Percentiles rank a stretch among this genome's conserved stretches.
phyloP scores from a whole-genome alignment of 2,888 invertebrate species.

The Nudaria mundana region DNA sequence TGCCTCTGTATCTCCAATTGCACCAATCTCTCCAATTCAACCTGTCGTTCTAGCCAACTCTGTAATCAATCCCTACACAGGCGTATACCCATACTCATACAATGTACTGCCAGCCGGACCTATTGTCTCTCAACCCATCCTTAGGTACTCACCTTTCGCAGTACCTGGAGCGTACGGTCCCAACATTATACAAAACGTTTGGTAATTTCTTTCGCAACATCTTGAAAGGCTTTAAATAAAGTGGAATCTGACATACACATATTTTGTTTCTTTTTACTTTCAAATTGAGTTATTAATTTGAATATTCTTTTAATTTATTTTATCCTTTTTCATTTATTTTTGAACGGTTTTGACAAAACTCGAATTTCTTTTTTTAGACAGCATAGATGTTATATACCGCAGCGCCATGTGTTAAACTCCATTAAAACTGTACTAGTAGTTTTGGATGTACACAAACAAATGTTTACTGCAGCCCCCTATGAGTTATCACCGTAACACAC shows the following conservation, averaged over 20 bases:
- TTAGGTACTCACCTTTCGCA: constrained; percentile 18
- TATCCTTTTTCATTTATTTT: no score
- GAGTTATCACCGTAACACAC: no score
- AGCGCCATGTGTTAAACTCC: no score
- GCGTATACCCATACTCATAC: constrained; percentile 25
- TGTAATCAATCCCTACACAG: constrained; percentile 8
- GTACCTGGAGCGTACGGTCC: constrained; percentile 19
- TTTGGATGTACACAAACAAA: no score
- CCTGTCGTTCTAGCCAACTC: constrained; percentile 8
- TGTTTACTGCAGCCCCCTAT: no score
- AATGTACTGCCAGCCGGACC: constrained; percentile 14
- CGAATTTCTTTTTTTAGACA: no score
- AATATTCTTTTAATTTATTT: no score
- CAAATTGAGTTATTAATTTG: no score
- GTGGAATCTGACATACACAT: constrained; percentile 8
- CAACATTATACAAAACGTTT: constrained; percentile 19
- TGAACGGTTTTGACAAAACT: no score
- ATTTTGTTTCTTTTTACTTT: constrained; percentile 14
- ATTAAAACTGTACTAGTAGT: no score
- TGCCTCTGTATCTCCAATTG: neutral
- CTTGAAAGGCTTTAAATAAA: constrained; percentile 18
- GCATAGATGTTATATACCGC: no score
- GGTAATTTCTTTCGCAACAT: constrained; percentile 17
- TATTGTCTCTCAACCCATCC: constrained; percentile 17
- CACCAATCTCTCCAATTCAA: neutral